phyloP scores from a whole-genome alignment of 2,888 invertebrate genomes.

The Coleophora deauratella region DNA sequence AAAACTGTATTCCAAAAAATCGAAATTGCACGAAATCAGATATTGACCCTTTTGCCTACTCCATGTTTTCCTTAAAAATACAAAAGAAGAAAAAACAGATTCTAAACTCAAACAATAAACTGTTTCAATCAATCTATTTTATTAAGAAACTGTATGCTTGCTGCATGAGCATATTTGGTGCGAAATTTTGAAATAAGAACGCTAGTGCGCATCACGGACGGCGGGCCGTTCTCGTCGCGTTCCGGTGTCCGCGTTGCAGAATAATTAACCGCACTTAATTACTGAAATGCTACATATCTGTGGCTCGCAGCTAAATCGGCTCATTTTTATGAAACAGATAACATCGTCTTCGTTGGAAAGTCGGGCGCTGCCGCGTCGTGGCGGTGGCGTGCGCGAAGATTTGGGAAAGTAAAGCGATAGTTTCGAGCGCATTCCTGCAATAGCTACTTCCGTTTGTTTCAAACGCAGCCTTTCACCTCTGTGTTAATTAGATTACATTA shows the following conservation, averaged over 20 bases:
- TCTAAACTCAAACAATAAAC: too few species aligned
- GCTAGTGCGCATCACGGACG: constrained; percentile 23
- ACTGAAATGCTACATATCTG: constrained; percentile 47
- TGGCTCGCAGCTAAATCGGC: constrained; percentile 38
- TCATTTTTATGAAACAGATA: constrained; percentile 36
- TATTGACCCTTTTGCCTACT: too few species aligned
- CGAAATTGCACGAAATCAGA: too few species aligned
- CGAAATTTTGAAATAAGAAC: constrained; percentile 25
- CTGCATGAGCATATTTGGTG: too few species aligned
- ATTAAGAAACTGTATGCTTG: too few species aligned
- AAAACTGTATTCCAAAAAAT: too few species aligned
- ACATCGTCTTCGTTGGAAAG: constrained; percentile 32
- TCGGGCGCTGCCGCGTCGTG: constrained; percentile 5
- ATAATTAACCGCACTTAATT: constrained; percentile 52
- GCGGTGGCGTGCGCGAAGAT: constrained; percentile 31
- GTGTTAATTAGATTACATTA: constrained; percentile 14
- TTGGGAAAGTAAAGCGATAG: constrained; percentile 46
- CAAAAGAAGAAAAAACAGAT: too few species aligned
- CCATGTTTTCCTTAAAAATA: too few species aligned
- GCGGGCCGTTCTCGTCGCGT: constrained; percentile 28
- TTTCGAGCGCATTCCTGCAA: constrained; percentile 38
- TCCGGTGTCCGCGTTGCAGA: constrained; percentile 42
- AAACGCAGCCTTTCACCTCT: constrained; percentile 34
- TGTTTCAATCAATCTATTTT: too few species aligned
- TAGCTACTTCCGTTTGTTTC: constrained; percentile 26